These are phyloP conservation scores for Myzus persicae DNA, from an alignment of 1,140 invertebrate species.

Conservation along the genomic window DNA sequence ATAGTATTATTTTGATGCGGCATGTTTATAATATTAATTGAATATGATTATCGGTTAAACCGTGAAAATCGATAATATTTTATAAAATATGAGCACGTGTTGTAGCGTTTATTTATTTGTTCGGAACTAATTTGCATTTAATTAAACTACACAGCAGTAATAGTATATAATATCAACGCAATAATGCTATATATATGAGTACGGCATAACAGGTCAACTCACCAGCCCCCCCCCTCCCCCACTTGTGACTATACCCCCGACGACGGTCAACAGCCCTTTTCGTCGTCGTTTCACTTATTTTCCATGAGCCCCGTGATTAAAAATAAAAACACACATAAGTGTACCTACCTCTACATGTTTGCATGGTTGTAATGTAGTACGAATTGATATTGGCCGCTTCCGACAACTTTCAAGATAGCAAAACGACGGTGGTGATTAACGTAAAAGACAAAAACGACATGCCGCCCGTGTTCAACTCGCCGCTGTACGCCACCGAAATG, in stretches of 20 bases:
- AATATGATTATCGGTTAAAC: neutral
- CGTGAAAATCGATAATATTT: neutral
- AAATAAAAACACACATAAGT: conserved; percentile 48
- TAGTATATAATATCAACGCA: neutral
- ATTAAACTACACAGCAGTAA: neutral
- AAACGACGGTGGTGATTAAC: conserved; percentile 78
- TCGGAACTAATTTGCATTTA: neutral
- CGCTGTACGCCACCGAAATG: conserved; percentile 73
- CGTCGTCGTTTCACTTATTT: no score
- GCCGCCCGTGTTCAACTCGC: conserved; percentile 78
- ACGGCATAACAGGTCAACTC: neutral
- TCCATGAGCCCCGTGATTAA: neutral
- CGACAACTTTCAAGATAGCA: conserved; percentile 85
- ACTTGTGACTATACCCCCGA: no score
- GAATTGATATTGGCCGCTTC: conserved; percentile 85
- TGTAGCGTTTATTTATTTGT: neutral
- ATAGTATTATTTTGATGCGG: neutral
- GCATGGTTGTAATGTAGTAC: conserved; percentile 70
- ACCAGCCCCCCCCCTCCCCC: neutral
- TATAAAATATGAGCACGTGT: neutral
- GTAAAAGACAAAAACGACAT: conserved; percentile 84
- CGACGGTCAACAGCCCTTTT: neutral
- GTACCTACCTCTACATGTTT: conserved; percentile 49
- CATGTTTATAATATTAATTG: neutral
- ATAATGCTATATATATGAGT: neutral